Evolutionary conservation across 2,113 vertebrate genomes (phyloP).

Genomic region (Eurystomus gularis): DNA sequence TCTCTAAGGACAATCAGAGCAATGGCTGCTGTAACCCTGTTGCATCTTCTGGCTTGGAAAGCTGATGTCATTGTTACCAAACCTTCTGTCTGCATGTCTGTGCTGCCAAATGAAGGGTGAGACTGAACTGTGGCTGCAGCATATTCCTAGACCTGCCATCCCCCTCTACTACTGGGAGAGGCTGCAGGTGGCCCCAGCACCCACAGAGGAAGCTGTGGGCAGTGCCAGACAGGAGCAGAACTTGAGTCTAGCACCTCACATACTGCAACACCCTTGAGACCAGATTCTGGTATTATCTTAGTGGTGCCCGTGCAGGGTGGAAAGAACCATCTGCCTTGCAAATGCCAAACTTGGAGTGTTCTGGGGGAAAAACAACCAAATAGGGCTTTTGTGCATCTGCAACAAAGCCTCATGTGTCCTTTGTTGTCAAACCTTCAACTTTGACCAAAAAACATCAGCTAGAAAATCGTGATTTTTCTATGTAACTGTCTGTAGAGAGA

Average conservation of each 20-base stretch:
- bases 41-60: background rate
- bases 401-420: rapidly evolving
- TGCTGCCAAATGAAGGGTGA: background rate
- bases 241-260: background rate
- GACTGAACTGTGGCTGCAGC: rapidly evolving
- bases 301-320: rapidly evolving
- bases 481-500: background rate
- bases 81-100: too few species aligned
- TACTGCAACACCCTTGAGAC: too few species aligned
- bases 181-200: background rate
- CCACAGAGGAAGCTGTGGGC: background rate
- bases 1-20: too few species aligned
- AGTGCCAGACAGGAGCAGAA: background rate
- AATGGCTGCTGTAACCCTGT: background rate
- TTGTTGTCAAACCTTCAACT: background rate
- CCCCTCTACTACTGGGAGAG: rapidly evolving
- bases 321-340: background rate
- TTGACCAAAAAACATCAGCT: background rate
- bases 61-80: background rate
- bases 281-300: background rate
- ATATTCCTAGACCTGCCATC: background rate
- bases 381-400: background rate
- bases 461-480: rapidly evolving
- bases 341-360: background rate
- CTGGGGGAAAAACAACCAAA: rapidly evolving